A percentile compares a stretch with the other conserved stretches of the same genome.
Evolutionary conservation across 2,888 invertebrate species (phyloP).

Genomic region (Acheta domesticus): DNA sequence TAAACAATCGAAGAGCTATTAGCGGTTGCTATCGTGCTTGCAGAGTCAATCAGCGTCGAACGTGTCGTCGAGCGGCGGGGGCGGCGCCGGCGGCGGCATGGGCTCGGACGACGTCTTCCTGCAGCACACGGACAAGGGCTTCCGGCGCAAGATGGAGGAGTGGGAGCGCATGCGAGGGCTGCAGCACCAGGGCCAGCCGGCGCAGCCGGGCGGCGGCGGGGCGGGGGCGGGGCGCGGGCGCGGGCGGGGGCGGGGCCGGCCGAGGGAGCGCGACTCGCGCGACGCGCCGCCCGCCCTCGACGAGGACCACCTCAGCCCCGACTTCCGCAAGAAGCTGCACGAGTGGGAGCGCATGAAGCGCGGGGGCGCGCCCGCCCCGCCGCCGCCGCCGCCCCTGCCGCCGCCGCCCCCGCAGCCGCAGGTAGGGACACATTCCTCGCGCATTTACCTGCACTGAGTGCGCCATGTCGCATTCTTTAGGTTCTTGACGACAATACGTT

Average conservation of each 20-base stretch:
- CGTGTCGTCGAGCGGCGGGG: not conserved
- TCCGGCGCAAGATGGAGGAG: conserved; percentile 51
- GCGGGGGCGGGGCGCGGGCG: conserved; percentile 50
- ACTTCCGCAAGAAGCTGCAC: conserved; percentile 67
- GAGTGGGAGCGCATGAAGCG: conserved; percentile 54
- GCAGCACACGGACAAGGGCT: conserved; percentile 44
- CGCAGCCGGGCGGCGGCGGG: conserved; percentile 44
- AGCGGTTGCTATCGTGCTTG: not conserved
- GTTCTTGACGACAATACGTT: too few species aligned
- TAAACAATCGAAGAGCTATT: too few species aligned
- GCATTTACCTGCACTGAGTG: too few species aligned
- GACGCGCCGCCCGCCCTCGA: conserved; percentile 38
- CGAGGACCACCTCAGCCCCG: conserved; percentile 71
- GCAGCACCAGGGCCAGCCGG: not conserved
- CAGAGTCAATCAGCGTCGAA: not conserved
- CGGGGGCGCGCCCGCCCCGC: not conserved
- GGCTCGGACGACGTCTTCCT: not conserved
- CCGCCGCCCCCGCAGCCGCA: conserved; percentile 41
- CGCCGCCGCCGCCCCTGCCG: not conserved
- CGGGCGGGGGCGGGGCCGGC: conserved; percentile 53
- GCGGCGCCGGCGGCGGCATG: conserved; percentile 26
- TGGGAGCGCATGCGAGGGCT: conserved; percentile 52
- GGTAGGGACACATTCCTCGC: too few species aligned
- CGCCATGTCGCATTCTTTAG: too few species aligned
- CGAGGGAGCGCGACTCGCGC: conserved; percentile 20